These are phyloP conservation scores for Stercorarius parasiticus DNA, from an alignment of 2,113 vertebrate genomes.

Conservation along the genomic window DNA sequence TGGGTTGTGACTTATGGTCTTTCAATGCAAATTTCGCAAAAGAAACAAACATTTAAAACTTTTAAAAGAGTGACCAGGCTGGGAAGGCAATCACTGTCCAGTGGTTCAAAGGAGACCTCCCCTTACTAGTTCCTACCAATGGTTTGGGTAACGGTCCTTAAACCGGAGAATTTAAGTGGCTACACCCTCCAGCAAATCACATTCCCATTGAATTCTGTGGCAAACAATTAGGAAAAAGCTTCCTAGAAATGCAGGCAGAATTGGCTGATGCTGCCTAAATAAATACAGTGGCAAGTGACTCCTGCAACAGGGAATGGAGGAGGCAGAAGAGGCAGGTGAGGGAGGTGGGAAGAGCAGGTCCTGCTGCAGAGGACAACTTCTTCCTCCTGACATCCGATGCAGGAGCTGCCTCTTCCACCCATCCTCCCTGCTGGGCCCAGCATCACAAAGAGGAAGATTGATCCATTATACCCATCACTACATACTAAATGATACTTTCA, in stretches of 20 bases:
- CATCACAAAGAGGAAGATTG: background rate
- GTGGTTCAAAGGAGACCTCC: background rate
- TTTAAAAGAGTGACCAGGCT: background rate
- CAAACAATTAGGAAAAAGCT: background rate
- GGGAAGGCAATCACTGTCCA: background rate
- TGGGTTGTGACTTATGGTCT: background rate
- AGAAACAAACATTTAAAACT: background rate
- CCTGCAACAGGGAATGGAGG: background rate
- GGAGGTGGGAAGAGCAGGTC: background rate
- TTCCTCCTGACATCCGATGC: background rate
- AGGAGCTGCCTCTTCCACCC: background rate
- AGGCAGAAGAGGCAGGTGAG: background rate
- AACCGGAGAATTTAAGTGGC: background rate
- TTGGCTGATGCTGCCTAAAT: background rate
- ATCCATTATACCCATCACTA: background rate
- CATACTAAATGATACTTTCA: accelerated
- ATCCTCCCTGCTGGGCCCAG: accelerated
- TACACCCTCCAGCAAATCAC: background rate
- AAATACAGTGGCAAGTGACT: background rate
- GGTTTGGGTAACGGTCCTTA: background rate
- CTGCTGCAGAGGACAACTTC: background rate
- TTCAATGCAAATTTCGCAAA: background rate
- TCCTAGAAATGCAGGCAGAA: background rate
- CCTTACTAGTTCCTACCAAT: background rate
- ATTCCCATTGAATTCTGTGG: background rate